Conservation (phyloP, 2,888 invertebrate genomes). For the Psylliodes chrysocephalus region DNA sequence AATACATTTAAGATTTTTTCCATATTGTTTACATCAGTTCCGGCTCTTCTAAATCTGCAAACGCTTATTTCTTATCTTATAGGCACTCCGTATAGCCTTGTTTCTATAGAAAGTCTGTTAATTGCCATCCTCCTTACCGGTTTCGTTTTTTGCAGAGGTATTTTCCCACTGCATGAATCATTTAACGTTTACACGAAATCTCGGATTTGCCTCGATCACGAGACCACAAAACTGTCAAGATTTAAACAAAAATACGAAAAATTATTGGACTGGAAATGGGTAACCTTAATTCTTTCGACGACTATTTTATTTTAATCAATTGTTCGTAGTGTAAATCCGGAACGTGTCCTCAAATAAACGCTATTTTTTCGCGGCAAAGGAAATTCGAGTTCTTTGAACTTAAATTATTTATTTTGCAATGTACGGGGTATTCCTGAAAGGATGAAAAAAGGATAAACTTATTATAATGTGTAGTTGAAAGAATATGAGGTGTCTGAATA, state of each 20-base stretch:
- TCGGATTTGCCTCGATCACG: constrained; percentile 21
- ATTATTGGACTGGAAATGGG: constrained; percentile 34
- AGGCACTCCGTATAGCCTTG: not conserved
- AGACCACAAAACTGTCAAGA: constrained; percentile 26
- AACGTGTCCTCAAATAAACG: not conserved
- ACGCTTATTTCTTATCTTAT: too few relatives aligned
- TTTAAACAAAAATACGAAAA: constrained; percentile 21
- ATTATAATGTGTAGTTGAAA: too few relatives aligned
- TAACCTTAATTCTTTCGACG: constrained; percentile 17
- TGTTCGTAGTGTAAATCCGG: not conserved
- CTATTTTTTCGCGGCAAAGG: too few relatives aligned
- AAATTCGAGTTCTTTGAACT: too few relatives aligned
- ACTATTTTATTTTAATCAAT: constrained; percentile 13
- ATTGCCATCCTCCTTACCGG: constrained; percentile 8
- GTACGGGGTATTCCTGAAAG: too few relatives aligned
- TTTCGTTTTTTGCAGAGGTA: constrained; percentile 25
- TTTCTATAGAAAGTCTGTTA: constrained; percentile 8
- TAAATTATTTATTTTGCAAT: too few relatives aligned
- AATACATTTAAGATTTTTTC: too few relatives aligned
- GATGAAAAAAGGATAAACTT: too few relatives aligned
- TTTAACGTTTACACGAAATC: constrained; percentile 23
- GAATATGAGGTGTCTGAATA: too few relatives aligned
- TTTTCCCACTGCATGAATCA: constrained; percentile 24
- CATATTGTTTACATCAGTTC: too few relatives aligned
- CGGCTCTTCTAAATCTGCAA: too few relatives aligned